Evolutionary conservation across 2,797 vertebrate species (phyloP).

Genomic region (Myotis daubentonii): DNA sequence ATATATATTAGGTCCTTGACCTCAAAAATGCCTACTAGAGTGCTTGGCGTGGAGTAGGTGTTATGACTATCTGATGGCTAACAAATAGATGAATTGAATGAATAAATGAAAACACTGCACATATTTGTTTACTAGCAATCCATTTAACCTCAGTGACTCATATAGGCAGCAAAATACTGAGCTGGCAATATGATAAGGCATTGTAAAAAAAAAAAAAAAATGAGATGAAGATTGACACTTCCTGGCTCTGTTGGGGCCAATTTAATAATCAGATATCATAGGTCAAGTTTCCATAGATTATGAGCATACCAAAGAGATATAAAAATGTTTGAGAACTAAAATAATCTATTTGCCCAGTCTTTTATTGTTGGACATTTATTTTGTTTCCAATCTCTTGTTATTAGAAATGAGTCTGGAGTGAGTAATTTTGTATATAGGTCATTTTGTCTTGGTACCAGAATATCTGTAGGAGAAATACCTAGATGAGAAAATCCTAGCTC

Average conservation of each 20-base stretch:
- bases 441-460: not conserved
- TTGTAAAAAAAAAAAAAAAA: not conserved
- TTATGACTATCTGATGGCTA: not conserved
- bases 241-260: not conserved
- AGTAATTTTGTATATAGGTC: not conserved
- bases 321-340: constrained; percentile 39
- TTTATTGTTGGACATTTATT: constrained; percentile 25
- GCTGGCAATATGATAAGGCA: not conserved
- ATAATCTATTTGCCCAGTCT: not conserved
- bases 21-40: not conserved
- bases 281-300: not conserved
- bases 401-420: not conserved
- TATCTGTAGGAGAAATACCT: not conserved
- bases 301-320: not conserved
- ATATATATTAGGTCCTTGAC: not conserved
- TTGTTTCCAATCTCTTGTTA: not conserved
- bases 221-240: not conserved
- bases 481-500: not conserved
- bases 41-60: not conserved
- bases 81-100: not conserved
- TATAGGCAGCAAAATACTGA: not conserved
- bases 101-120: not conserved
- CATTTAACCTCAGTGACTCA: not conserved
- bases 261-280: not conserved
- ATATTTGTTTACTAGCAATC: not conserved